These are phyloP conservation scores for Drosophila bocki DNA, from an alignment of 1,140 invertebrate species.

Conservation along the genomic window DNA sequence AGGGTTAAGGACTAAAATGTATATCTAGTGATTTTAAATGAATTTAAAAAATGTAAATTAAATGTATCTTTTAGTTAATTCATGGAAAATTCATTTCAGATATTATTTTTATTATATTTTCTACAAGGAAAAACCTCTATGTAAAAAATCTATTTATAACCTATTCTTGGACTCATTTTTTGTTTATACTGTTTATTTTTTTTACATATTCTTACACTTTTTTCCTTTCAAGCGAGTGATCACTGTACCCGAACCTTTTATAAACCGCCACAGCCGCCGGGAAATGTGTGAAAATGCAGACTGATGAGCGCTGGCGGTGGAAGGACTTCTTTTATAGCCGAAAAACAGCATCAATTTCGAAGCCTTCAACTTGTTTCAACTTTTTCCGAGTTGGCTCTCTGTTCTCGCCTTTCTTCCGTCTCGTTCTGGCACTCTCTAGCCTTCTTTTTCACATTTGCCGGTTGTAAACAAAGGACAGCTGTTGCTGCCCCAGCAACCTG, in stretches of 20 bases:
- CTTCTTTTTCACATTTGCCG: conserved; percentile 24
- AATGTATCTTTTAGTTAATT: too few relatives aligned
- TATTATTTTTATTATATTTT: too few relatives aligned
- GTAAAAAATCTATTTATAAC: too few relatives aligned
- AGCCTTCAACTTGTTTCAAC: conserved; percentile 39
- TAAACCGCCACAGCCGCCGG: neutral
- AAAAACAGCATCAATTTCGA: conserved; percentile 17
- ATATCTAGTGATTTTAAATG: neutral
- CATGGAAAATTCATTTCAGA: neutral
- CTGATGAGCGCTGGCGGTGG: conserved; percentile 5
- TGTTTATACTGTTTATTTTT: too few relatives aligned
- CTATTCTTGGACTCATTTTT: too few relatives aligned
- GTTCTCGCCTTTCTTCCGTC: neutral
- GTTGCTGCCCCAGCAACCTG: conserved; percentile 25
- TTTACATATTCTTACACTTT: neutral
- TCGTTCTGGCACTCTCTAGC: neutral
- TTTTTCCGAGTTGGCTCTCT: neutral
- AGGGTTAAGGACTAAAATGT: neutral
- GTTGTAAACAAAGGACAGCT: conserved; percentile 75
- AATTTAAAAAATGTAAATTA: neutral
- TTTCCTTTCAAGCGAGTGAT: too few relatives aligned
- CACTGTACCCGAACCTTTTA: conserved; percentile 2
- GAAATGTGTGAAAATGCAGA: conserved; percentile 22
- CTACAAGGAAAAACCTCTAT: too few relatives aligned
- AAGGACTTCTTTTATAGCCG: conserved; percentile 24